phyloP scores from a whole-genome alignment of 2,888 invertebrate genomes.

The Ectemnius continuus region DNA sequence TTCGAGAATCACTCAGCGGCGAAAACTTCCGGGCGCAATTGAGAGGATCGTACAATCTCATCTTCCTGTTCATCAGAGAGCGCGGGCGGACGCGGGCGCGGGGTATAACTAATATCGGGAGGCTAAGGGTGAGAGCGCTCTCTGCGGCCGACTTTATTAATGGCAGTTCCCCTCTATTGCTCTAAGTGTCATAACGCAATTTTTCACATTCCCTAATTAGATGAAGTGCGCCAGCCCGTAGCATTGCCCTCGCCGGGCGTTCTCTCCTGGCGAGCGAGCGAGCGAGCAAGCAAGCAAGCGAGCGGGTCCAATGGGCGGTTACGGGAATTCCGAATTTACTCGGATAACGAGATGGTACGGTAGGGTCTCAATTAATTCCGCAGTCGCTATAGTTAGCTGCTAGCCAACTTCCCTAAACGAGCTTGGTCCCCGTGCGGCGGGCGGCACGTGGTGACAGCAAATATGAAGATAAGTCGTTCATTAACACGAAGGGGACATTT shows the following conservation, averaged over 20 bases:
- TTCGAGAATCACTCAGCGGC: no score
- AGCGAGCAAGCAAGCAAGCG: no score
- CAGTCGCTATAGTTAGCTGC: slow-evolving; percentile 48
- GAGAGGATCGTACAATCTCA: no score
- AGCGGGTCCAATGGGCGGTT: slow-evolving; percentile 43
- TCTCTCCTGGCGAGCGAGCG: slow-evolving; percentile 9
- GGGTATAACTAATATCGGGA: not conserved
- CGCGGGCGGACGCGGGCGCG: not conserved
- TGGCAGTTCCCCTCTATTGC: not conserved
- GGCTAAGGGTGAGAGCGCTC: not conserved
- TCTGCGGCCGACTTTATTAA: not conserved
- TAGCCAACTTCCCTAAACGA: slow-evolving; percentile 60
- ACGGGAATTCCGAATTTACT: slow-evolving; percentile 53
- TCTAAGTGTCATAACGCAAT: not conserved
- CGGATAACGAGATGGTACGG: slow-evolving; percentile 54
- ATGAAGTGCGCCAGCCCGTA: not conserved
- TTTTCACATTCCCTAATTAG: slow-evolving; percentile 21
- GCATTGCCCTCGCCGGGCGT: slow-evolving; percentile 24
- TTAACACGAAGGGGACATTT: slow-evolving; percentile 63
- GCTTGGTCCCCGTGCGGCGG: slow-evolving; percentile 32
- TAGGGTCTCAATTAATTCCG: slow-evolving; percentile 59
- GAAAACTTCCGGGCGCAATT: no score
- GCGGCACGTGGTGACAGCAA: slow-evolving; percentile 54
- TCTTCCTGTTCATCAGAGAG: not conserved
- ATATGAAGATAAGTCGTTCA: slow-evolving; percentile 67